Percentiles rank a stretch among this genome's conserved stretches.
These are phyloP conservation scores for Anabacerthia variegaticeps DNA, from an alignment of 2,797 vertebrate genomes.

Conservation along the genomic window DNA sequence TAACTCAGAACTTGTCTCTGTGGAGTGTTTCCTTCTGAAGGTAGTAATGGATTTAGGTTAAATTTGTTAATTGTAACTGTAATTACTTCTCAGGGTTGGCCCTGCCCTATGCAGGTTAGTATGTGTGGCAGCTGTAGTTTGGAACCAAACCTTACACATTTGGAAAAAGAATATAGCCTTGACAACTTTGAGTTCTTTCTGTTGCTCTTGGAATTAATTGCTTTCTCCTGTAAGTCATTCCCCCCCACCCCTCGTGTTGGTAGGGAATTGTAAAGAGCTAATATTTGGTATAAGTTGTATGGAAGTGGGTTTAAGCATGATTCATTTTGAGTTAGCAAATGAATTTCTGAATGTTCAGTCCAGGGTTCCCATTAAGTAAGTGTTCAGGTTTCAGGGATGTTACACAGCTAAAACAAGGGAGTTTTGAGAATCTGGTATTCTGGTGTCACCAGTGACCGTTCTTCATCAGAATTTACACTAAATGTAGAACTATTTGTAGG, in stretches of 20 bases:
- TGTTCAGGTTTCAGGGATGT: neutral
- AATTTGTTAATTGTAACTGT: neutral
- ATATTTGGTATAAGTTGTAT: neutral
- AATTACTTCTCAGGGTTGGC: neutral
- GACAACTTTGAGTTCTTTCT: neutral
- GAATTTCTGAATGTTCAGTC: neutral
- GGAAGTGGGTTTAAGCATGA: neutral
- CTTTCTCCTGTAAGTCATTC: neutral
- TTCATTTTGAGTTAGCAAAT: neutral
- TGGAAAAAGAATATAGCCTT: rapidly evolving
- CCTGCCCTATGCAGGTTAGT: neutral
- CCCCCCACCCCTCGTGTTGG: neutral
- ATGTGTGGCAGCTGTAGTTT: neutral
- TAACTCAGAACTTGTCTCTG: neutral
- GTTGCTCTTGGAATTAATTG: neutral
- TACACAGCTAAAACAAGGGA: neutral
- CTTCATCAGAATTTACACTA: neutral
- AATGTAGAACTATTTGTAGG: neutral
- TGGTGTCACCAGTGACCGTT: rapidly evolving
- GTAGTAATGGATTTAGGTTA: neutral
- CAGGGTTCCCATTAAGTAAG: neutral
- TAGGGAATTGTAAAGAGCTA: neutral
- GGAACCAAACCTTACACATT: neutral
- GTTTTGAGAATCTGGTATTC: neutral
- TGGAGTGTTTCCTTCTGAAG: neutral